phyloP scores from a whole-genome alignment of 1,140 invertebrate genomes.

The Hormaphis cornu region DNA sequence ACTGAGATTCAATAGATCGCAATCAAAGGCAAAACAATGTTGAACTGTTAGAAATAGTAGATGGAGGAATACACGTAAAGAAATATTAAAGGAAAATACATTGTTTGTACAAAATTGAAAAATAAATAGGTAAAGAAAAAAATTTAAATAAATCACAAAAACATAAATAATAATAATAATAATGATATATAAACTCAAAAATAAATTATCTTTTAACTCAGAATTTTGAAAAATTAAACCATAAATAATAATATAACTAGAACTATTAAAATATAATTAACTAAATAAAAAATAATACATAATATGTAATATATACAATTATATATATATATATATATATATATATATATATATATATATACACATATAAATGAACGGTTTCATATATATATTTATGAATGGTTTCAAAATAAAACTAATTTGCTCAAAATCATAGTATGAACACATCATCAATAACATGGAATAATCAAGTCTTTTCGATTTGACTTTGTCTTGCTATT shows the following conservation, averaged over 20 bases:
- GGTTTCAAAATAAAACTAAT: background rate
- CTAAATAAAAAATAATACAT: background rate
- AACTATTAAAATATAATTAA: background rate
- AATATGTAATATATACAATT: too few species aligned
- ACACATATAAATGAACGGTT: too few species aligned
- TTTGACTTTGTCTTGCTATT: background rate
- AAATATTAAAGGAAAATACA: background rate
- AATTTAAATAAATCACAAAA: too few species aligned
- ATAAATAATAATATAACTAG: background rate
- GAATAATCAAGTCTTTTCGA: slow-evolving; percentile 19
- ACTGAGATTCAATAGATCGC: background rate
- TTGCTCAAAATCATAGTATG: background rate
- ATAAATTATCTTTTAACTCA: background rate
- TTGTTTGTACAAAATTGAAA: background rate
- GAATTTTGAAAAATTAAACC: background rate
- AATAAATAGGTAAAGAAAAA: too few species aligned
- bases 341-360: too few species aligned
- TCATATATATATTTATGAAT: too few species aligned
- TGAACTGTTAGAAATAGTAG: background rate
- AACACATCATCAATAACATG: background rate
- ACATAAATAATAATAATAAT: background rate
- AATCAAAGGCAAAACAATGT: background rate
- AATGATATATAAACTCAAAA: slow-evolving; percentile 3
- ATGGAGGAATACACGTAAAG: background rate
- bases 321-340: too few species aligned